A percentile compares a stretch with the other conserved stretches of the same genome.
phyloP scores from a whole-genome alignment of 2,797 vertebrate species.

The Propithecus perrieri region DNA sequence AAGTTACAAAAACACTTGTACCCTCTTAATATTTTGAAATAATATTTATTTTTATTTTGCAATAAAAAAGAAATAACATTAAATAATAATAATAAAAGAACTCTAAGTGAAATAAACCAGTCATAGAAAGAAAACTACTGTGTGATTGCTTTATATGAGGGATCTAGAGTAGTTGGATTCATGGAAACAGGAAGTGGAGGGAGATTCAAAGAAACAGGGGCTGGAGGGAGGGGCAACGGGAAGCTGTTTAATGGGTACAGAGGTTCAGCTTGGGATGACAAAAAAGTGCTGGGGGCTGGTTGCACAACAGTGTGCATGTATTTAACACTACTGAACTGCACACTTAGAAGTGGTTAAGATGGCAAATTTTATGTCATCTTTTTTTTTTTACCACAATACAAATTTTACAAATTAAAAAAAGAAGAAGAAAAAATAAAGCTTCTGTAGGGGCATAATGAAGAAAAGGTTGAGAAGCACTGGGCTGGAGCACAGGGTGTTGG shows the following conservation, averaged over 20 bases:
- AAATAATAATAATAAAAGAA: not conserved
- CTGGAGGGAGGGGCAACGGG: fast-evolving
- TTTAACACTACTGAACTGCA: not conserved
- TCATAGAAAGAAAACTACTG: not conserved
- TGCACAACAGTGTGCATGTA: not conserved
- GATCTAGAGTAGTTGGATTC: not conserved
- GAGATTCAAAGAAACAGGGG: not conserved
- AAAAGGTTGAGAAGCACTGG: not conserved
- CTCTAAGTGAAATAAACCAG: not conserved
- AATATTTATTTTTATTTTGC: not conserved
- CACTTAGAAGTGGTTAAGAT: not conserved
- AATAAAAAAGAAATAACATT: not conserved
- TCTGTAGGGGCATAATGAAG: not conserved
- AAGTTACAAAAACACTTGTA: not conserved
- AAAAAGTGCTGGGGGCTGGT: not conserved
- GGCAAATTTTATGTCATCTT: not conserved
- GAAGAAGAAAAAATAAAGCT: not conserved
- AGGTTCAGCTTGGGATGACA: not conserved
- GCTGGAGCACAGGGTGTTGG: not conserved
- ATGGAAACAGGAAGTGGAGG: not conserved
- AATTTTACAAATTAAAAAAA: not conserved
- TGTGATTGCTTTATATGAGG: not conserved
- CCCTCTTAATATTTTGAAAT: not conserved
- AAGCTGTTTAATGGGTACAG: not conserved
- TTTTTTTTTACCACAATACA: not conserved